These are phyloP conservation scores for Galeruca laticollis DNA, from an alignment of 2,888 invertebrate species.

Conservation along the genomic window DNA sequence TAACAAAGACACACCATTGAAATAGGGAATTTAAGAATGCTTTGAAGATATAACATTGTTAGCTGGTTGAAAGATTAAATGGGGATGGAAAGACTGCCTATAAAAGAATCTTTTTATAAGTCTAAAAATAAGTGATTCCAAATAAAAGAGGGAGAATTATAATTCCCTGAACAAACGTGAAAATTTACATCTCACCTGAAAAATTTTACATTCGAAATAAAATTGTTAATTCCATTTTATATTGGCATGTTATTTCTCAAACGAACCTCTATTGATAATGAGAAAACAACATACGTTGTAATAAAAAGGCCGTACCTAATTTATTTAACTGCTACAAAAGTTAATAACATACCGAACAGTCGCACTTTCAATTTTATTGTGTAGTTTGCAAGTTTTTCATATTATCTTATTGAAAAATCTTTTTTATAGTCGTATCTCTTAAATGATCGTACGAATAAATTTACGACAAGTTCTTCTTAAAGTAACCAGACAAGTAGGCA, in stretches of 20 bases:
- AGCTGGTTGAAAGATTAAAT: background rate
- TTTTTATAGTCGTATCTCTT: background rate
- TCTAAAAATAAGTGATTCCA: background rate
- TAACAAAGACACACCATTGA: slow-evolving; percentile 19
- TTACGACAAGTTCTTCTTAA: slow-evolving; percentile 19
- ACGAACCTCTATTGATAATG: background rate
- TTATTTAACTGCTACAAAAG: background rate
- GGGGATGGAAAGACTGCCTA: background rate
- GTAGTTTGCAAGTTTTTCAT: background rate
- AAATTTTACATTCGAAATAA: background rate
- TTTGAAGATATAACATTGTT: slow-evolving; percentile 17
- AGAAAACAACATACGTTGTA: background rate
- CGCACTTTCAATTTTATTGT: background rate
- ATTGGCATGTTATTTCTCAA: background rate
- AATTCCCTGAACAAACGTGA: background rate
- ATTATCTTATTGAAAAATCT: background rate
- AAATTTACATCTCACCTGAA: background rate
- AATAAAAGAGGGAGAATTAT: background rate
- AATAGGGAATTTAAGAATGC: background rate
- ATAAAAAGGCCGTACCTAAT: background rate
- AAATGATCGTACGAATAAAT: background rate
- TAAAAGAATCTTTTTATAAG: background rate
- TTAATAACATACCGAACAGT: background rate
- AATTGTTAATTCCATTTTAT: background rate
- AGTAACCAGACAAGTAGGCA: slow-evolving; percentile 26